Percentiles rank a stretch among this genome's conserved stretches.
Conservation (phyloP, 2,797 vertebrate species). For the Kryptopterus vitreolus region DNA sequence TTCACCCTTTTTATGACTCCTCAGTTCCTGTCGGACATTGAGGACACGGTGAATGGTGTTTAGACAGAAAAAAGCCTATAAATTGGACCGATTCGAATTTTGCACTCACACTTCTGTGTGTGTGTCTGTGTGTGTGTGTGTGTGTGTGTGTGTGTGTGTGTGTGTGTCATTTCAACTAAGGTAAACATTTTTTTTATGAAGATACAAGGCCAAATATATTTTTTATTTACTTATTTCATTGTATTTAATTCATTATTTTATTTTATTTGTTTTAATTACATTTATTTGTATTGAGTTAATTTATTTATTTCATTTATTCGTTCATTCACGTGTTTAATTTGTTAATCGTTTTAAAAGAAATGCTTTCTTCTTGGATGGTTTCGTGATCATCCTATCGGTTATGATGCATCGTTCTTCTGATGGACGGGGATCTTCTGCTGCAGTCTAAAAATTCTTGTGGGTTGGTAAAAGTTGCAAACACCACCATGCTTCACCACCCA, state of each 20-base stretch:
- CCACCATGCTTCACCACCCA: not conserved
- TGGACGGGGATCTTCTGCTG: not conserved
- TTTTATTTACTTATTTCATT: no score
- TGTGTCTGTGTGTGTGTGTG: not conserved
- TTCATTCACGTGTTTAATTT: no score
- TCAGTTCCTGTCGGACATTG: conserved; percentile 12
- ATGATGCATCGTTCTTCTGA: not conserved
- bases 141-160: not conserved
- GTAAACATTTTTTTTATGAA: no score
- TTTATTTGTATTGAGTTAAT: no score
- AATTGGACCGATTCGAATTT: not conserved
- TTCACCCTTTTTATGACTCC: conserved; percentile 34
- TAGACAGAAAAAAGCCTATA: not conserved
- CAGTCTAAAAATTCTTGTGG: no score
- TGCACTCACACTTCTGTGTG: not conserved
- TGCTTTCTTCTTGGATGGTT: not conserved
- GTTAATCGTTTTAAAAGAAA: no score
- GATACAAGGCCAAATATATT: no score
- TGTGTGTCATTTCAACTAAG: not conserved
- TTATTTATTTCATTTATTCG: no score
- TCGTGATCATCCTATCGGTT: not conserved
- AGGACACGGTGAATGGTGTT: not conserved
- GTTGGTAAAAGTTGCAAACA: no score
- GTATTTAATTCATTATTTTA: no score
- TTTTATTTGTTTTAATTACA: no score